Evolutionary conservation across 1,140 invertebrate species (phyloP).

Genomic region (Scylla paramamosain): DNA sequence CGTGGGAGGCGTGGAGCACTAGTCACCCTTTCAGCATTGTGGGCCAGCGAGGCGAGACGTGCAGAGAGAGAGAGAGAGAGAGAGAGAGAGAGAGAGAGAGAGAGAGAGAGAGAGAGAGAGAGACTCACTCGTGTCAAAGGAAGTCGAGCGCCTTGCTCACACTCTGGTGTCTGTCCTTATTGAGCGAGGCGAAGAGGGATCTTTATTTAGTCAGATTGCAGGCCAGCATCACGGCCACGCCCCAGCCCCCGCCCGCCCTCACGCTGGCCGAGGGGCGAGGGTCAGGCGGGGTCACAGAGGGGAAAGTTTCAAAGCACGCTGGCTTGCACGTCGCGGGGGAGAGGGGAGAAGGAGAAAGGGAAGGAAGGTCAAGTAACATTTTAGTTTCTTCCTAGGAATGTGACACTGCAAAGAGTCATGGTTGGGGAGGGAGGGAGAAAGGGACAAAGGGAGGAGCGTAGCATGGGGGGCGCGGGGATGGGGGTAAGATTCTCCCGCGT

Average conservation of each 20-base stretch:
- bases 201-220: background rate
- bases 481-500: background rate
- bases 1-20: background rate
- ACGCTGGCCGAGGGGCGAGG: background rate
- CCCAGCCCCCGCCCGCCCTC: background rate
- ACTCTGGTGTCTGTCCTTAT: background rate
- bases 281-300: conserved; percentile 26
- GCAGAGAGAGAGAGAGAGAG: too few species aligned
- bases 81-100: too few species aligned
- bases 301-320: conserved; percentile 16
- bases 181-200: background rate
- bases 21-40: background rate
- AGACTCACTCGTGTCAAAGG: too few species aligned
- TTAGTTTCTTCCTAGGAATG: background rate
- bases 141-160: too few species aligned
- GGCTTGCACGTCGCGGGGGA: background rate
- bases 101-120: too few species aligned
- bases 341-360: background rate
- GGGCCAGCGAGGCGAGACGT: too few species aligned
- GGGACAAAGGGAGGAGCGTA: background rate
- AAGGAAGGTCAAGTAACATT: background rate
- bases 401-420: background rate
- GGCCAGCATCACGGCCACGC: background rate
- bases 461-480: background rate
- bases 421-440: background rate